phyloP scores from a whole-genome alignment of 2,888 invertebrate genomes.

The Aspidiotus destructor region DNA sequence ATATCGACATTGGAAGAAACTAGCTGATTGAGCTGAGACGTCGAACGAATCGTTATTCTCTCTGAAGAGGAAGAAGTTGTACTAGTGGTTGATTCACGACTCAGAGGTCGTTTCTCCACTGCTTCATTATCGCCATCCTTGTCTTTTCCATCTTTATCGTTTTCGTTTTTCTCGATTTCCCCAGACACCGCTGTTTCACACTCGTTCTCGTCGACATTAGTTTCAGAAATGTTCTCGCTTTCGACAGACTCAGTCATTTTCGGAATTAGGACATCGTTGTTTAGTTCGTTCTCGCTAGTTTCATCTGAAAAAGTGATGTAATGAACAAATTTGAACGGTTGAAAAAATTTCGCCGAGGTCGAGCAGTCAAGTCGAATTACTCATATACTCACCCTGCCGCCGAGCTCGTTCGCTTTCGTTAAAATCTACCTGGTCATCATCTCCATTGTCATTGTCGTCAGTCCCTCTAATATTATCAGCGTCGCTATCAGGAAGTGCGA shows the following conservation, averaged over 20 bases:
- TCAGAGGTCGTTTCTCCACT: slow-evolving; percentile 14
- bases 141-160: background rate
- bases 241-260: no score
- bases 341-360: no score
- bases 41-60: slow-evolving; percentile 19
- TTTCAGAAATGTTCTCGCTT: background rate
- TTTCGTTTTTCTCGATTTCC: background rate
- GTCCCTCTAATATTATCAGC: background rate
- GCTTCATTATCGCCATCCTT: slow-evolving; percentile 23
- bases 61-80: slow-evolving; percentile 16
- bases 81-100: slow-evolving; percentile 17
- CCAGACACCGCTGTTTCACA: background rate
- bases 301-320: no score
- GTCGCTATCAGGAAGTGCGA: background rate
- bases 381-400: no score
- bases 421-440: slow-evolving; percentile 6
- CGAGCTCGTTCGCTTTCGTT: no score
- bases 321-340: no score
- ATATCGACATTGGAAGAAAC: background rate
- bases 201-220: slow-evolving; percentile 3
- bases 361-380: no score
- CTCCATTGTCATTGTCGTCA: background rate
- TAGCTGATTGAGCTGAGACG: slow-evolving; percentile 17
- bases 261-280: no score
- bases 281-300: no score